Evolutionary conservation across 2,797 vertebrate genomes (phyloP).

Genomic region (Hemitrygon akajei): DNA sequence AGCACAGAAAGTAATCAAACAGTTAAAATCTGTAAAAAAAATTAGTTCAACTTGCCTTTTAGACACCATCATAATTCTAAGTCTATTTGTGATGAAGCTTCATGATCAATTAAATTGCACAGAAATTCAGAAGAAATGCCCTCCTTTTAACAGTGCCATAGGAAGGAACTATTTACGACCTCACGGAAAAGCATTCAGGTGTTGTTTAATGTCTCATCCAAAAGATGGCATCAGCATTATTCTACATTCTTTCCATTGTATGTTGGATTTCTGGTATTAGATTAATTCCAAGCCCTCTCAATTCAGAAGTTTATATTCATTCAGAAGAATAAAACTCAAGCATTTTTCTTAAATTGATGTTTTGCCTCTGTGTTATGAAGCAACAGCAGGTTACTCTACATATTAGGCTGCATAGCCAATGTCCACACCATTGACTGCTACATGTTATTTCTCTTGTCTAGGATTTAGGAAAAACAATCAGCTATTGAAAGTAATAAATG

Average conservation of each 20-base stretch:
- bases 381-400: background rate
- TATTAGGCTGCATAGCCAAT: too few species aligned
- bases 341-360: background rate
- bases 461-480: background rate
- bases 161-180: background rate
- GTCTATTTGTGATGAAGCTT: background rate
- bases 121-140: background rate
- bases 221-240: background rate
- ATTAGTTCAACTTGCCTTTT: too few species aligned
- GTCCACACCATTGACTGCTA: background rate
- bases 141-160: background rate
- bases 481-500: background rate
- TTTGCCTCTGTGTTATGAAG: background rate
- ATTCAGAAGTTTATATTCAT: background rate
- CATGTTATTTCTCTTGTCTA: background rate
- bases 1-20: too few species aligned
- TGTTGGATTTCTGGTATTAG: background rate
- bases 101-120: background rate
- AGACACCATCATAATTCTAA: background rate
- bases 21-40: too few species aligned
- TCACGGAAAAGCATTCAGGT: background rate
- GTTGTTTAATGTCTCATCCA: background rate
- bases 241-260: background rate
- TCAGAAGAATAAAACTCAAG: background rate
- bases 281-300: background rate